These are phyloP conservation scores for Tricholauxania praeusta DNA, from an alignment of 2,888 invertebrate species.

Conservation along the genomic window DNA sequence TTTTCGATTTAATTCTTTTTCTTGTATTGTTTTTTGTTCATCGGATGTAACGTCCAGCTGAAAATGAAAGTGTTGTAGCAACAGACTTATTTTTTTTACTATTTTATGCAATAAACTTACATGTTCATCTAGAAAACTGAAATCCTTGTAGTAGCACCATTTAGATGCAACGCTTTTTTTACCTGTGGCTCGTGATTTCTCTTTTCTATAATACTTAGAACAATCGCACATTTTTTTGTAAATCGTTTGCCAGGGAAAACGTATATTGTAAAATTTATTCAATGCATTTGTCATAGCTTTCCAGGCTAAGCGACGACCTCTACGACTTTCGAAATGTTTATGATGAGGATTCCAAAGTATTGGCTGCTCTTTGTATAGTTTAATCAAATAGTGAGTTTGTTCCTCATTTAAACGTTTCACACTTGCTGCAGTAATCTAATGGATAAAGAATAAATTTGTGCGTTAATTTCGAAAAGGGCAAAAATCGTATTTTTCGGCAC, in stretches of 20 bases:
- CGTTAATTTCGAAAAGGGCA: no score
- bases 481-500: no score
- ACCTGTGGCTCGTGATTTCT: constrained; percentile 43
- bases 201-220: constrained; percentile 56
- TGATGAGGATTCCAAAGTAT: constrained; percentile 60
- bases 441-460: neutral
- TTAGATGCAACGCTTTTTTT: constrained; percentile 37
- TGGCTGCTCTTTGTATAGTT: constrained; percentile 51
- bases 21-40: constrained; percentile 49
- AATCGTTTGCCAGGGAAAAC: constrained; percentile 54
- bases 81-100: neutral
- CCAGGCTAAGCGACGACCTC: constrained; percentile 56
- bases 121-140: constrained; percentile 57
- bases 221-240: constrained; percentile 60
- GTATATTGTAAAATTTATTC: constrained; percentile 42
- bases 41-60: constrained; percentile 29
- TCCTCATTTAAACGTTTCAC: constrained; percentile 47
- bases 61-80: neutral
- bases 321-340: constrained; percentile 53
- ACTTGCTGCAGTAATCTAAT: neutral
- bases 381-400: constrained; percentile 53
- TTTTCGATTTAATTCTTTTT: constrained; percentile 52
- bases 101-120: constrained; percentile 40
- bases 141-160: constrained; percentile 57
- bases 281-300: constrained; percentile 50